Base-by-base conservation (phyloP, 2,113 vertebrate genomes). In the Poeciliopsis occidentalis region DNA sequence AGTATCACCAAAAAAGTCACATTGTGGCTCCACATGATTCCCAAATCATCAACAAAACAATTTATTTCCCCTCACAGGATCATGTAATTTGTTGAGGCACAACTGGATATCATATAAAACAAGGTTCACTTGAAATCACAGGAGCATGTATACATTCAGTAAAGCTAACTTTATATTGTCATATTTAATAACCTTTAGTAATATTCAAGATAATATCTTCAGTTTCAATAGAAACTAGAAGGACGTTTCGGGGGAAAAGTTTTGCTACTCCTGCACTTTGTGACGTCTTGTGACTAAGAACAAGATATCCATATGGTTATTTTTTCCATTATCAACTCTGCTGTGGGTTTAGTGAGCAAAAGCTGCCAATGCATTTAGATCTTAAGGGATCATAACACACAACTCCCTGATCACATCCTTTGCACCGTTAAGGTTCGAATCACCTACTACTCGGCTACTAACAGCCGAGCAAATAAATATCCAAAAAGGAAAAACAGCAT, bases 271-370 rank as follows among this genome's bases (percentile, higher is more conserved):
- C 19, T 34, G 31, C 31, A 64, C 62, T 64, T 4, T 17, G 31
- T 32, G 30, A 31, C 8, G 4, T 47, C 5, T 47, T 68, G 51
- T 68, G 12, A 27, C 66, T 51, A 41, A 68, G 13, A 47, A 68
- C 27, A 68, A 68, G 12, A 51, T 47, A 12, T 10, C 26, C 66
- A 51, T 30, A 27, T 41, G 1, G 47, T 30, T 68, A 27, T 30
- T 30, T 68, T 27, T 51, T 68, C 41, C n/a, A 30, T 68, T 51
- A 22, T 68, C 41, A 51, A 4, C 8, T 22, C 27, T 51, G 30
- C 41, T 68, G 19, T 67, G 66, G 19, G 41, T 68, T 51, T 51
- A 26, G 15, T 68, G 66, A 51, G 41, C 39, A 30, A 51, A 51
- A 30, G 41, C n/a, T 17, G 47, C 11, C 39, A 47, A 30, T 30